A percentile compares a stretch with the other conserved stretches of the same genome.
Conservation (phyloP, 2,797 vertebrate genomes). For the Ciconia nigra region DNA sequence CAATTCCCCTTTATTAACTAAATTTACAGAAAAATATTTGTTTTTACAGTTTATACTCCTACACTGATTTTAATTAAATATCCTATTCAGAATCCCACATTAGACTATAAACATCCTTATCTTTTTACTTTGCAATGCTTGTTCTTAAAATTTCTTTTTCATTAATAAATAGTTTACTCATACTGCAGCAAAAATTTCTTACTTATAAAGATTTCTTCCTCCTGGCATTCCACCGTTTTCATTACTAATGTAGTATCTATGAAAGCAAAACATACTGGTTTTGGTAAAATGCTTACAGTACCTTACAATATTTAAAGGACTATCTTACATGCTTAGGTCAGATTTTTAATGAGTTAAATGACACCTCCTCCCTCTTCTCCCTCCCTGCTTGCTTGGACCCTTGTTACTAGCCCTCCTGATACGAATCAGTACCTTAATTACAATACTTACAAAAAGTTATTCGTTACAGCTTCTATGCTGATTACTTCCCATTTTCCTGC, state of each 20-base stretch:
- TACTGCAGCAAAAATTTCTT: conserved; percentile 39
- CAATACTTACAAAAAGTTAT: conserved; percentile 83
- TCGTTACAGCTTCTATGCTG: conserved; percentile 86
- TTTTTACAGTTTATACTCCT: background rate
- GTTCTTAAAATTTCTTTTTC: background rate
- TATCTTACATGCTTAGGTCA: background rate
- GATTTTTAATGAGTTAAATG: background rate
- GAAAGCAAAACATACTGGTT: conserved; percentile 49
- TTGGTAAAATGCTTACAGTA: background rate
- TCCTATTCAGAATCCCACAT: background rate
- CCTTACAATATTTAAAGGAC: background rate
- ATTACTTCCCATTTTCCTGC: conserved; percentile 93
- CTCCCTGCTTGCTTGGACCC: background rate
- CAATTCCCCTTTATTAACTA: background rate
- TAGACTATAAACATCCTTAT: background rate
- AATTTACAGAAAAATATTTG: background rate
- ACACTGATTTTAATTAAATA: background rate
- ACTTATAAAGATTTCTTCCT: conserved; percentile 94
- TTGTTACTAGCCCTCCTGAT: background rate
- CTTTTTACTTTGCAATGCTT: background rate
- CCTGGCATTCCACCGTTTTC: conserved; percentile 81
- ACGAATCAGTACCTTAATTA: background rate
- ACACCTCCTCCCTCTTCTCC: background rate
- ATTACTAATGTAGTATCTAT: conserved; percentile 95
- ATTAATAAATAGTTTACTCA: background rate